A percentile compares a stretch with the other conserved stretches of the same genome.
phyloP scores from a whole-genome alignment of 2,888 invertebrate genomes.

The Meandrusa payeni region DNA sequence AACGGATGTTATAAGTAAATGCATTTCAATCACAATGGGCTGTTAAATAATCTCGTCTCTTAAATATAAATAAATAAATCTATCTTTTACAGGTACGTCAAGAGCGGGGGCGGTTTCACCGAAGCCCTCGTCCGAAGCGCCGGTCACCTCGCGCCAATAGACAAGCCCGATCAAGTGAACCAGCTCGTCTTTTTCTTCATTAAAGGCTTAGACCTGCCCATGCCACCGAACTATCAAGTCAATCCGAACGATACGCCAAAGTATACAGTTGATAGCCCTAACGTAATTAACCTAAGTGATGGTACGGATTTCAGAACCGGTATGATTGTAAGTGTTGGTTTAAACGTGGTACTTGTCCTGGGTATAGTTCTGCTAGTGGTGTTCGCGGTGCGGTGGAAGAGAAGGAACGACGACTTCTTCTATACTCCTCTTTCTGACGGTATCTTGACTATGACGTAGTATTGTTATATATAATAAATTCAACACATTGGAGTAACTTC shows the following conservation, averaged over 20 bases:
- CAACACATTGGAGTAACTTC: no score
- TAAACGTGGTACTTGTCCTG: constrained; percentile 49
- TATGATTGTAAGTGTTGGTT: constrained; percentile 47
- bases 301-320: constrained; percentile 32
- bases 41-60: no score
- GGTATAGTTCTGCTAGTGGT: constrained; percentile 39
- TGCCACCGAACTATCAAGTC: constrained; percentile 18
- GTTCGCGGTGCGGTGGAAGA: constrained; percentile 44
- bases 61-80: no score
- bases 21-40: no score
- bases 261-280: no score
- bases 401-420: constrained; percentile 41
- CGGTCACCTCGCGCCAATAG: constrained; percentile 82
- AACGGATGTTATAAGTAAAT: no score
- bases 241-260: constrained; percentile 14
- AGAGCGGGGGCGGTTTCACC: constrained; percentile 75
- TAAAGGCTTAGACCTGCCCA: constrained; percentile 37
- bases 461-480: no score
- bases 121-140: constrained; percentile 80
- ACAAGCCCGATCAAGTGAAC: constrained; percentile 75
- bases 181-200: constrained; percentile 51
- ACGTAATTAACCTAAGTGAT: no score
- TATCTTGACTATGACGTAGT: constrained; percentile 36
- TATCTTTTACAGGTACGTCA: constrained; percentile 67
- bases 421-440: constrained; percentile 38